Evolutionary conservation across 2,888 invertebrate genomes (phyloP).

Genomic region (Tenodera sinensis): DNA sequence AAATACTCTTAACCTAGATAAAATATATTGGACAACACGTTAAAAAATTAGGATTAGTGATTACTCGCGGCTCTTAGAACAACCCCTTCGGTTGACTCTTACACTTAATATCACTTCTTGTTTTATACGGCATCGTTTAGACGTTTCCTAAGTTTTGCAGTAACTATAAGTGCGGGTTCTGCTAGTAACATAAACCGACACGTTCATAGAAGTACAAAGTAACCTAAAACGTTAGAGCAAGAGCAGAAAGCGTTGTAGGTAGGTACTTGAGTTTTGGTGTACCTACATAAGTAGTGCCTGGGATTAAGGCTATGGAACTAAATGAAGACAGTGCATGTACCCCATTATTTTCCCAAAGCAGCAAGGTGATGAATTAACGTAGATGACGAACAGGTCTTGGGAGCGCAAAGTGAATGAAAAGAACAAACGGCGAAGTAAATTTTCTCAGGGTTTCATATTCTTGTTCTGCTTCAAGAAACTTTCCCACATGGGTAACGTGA

Average conservation of each 20-base stretch:
- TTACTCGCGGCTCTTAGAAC: too few species aligned
- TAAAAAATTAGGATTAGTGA: too few species aligned
- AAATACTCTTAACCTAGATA: too few species aligned
- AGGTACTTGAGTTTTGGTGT: neutral
- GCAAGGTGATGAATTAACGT: neutral
- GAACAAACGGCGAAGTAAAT: neutral
- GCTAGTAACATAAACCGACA: too few species aligned
- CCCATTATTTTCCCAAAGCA: neutral
- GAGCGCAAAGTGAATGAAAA: conserved; percentile 1
- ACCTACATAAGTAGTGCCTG: neutral
- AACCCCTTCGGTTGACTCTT: too few species aligned
- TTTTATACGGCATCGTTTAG: too few species aligned
- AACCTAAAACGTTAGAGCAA: too few species aligned
- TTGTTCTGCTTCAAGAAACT: neutral
- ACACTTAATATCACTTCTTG: too few species aligned
- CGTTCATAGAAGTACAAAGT: too few species aligned
- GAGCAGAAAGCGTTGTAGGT: neutral
- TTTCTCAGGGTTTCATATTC: conserved; percentile 15
- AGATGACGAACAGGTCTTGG: neutral
- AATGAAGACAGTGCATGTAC: neutral
- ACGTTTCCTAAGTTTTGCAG: too few species aligned
- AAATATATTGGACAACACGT: too few species aligned
- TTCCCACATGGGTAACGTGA: neutral
- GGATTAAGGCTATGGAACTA: neutral
- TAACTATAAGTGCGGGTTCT: too few species aligned